Base-by-base conservation (phyloP, 1,140 invertebrate species). In the Panulirus ornatus region DNA sequence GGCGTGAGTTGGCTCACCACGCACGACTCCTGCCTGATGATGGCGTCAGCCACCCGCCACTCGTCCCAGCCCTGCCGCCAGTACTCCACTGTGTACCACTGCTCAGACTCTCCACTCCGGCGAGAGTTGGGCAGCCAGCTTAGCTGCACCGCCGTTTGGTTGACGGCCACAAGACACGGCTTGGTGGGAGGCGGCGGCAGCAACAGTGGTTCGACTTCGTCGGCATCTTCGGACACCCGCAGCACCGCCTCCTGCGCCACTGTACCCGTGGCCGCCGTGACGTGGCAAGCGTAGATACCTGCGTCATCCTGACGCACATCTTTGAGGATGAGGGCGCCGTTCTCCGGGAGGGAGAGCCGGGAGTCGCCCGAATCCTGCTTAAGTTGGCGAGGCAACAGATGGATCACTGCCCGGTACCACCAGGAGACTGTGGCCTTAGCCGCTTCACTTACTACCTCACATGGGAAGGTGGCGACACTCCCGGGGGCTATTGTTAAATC, bases 51-150 rank as follows among this genome's bases (percentile, higher is more conserved):
- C 40, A 78, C 84, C 22, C 73, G 71, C 84, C 84, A 87, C 54
- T 87, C 51, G 2, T 38, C 36, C 84, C 84, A 87, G 36, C 84
- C 84, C 30, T 54, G 73, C 27, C 75, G 47, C 84, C 84, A 87
- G 73, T 87, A 78, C 36, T 87, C 84, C 22, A 87, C 71, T 5
- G 84, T 58, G 84, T 87, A 87, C 84, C 84, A 87, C 71, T 87
- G 73, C 11, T 36, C 71, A 36, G 27, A 40, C 47, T 63, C 54
- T 30, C 36, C 75, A 27, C 36, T 58, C n/a, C 34, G 73, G n/a
- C 79, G 84, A 16, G 84, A 87, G 73, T 87, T 87, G 14, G 84
- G 84, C 73, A 87, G 54, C 84, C 84, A 87, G 63, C 73, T 87
- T 34, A 87, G 40, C 22, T 63, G 51, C 36, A 87, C 73, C 1